These are phyloP conservation scores for Acrocyrtus sp. DNA, from an alignment of 2,888 invertebrate species.

Conservation along the genomic window DNA sequence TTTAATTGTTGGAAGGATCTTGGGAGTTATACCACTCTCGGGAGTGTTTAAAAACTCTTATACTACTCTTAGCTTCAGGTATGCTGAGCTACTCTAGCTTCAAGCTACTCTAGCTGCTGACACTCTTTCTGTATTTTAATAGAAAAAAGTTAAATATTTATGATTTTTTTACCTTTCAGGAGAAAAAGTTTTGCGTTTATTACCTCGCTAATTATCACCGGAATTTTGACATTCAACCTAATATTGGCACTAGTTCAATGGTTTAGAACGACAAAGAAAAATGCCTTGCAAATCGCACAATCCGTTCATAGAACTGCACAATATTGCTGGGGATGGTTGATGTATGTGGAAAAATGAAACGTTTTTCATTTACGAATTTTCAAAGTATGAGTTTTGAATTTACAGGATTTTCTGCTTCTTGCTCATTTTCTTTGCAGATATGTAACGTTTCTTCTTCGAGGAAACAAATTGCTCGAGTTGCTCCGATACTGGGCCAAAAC, in stretches of 20 bases:
- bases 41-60: conserved; percentile 29
- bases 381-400: no score
- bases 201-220: background rate
- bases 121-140: no score
- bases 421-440: conserved; percentile 14
- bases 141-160: no score
- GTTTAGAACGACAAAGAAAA: conserved; percentile 8
- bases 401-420: no score
- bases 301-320: conserved; percentile 20
- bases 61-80: conserved; percentile 16
- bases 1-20: conserved; percentile 22
- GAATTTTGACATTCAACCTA: conserved; percentile 9
- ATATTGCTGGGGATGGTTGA: conserved; percentile 26
- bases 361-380: background rate
- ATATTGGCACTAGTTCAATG: conserved; percentile 6
- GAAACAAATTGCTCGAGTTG: conserved; percentile 27
- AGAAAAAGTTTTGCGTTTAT: conserved; percentile 31
- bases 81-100: no score
- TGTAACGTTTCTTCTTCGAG: conserved; percentile 35
- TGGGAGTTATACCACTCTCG: conserved; percentile 35
- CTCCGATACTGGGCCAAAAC: conserved; percentile 34
- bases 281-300: conserved; percentile 34
- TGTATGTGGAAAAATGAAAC: conserved; percentile 23
- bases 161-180: background rate
- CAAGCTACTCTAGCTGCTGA: no score